Percentiles rank a stretch among this genome's conserved stretches.
These are phyloP conservation scores for Geotrypetes seraphini DNA, from an alignment of 2,797 vertebrate species.

Conservation along the genomic window DNA sequence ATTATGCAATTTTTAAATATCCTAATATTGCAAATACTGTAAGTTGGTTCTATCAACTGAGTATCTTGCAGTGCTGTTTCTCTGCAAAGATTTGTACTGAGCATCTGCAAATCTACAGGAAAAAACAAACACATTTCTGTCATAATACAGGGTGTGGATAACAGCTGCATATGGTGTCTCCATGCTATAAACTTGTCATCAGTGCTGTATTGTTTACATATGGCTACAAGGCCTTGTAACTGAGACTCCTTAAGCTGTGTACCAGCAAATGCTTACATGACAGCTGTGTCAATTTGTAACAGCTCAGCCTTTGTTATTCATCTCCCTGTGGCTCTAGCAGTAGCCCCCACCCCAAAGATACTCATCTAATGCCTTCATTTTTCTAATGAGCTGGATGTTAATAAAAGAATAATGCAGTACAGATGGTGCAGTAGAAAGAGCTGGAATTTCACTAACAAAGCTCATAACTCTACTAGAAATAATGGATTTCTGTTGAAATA, in stretches of 20 bases:
- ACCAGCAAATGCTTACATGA: constrained; percentile 34
- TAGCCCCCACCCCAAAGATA: constrained; percentile 27
- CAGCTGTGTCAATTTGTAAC: constrained; percentile 53
- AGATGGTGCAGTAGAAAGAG: constrained; percentile 55
- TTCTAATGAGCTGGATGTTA: constrained; percentile 48
- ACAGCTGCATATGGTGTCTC: constrained; percentile 46
- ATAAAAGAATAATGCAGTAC: constrained; percentile 54
- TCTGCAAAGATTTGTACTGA: too few relatives aligned
- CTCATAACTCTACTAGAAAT: constrained; percentile 54
- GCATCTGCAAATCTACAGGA: constrained; percentile 15
- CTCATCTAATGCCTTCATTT: constrained; percentile 44
- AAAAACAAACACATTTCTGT: constrained; percentile 44
- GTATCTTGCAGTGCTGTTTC: too few relatives aligned
- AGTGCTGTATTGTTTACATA: constrained; percentile 46
- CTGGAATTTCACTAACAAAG: constrained; percentile 51
- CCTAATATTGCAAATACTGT: too few relatives aligned
- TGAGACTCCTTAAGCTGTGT: constrained; percentile 24
- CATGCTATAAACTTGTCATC: constrained; percentile 54
- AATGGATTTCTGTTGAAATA: constrained; percentile 53
- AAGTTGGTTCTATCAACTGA: too few relatives aligned
- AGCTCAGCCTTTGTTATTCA: constrained; percentile 32
- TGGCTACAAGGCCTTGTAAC: constrained; percentile 45
- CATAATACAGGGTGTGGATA: constrained; percentile 29
- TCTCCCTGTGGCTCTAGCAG: constrained; percentile 23
- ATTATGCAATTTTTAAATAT: too few relatives aligned